Base-by-base conservation (phyloP, 1,140 invertebrate species). In the Ganaspis sp. region DNA sequence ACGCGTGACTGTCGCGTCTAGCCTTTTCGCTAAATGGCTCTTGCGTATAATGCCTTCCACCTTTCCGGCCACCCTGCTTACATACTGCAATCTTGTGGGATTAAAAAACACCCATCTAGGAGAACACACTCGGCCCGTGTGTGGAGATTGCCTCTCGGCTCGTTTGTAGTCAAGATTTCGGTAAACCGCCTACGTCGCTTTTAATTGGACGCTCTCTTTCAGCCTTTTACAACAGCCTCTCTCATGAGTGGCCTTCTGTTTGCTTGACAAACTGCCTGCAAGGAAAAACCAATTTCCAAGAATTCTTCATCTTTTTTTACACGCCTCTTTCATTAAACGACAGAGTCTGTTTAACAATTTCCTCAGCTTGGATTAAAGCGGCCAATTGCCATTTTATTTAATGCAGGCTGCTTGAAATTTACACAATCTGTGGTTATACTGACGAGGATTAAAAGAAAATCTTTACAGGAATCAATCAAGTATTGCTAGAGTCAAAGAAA, bases 11-110 rank as follows among this genome's bases (percentile, higher is more conserved):
- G 69, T 75, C 79, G 78, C 76, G 72, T 85, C 76, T 85, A 73
- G 76, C 79, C 80, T 85, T 85, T 86, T 85, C 82, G 83, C 83
- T 89, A 90, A 91, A 90, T 90, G 86, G 86, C 87, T 85, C 86
- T 84, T 83, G 80, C 76, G 42, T 72, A 76, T 74, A 74, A 80
- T 79, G 78, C 74, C 83, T 82, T 76, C 49, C 76, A 80, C 79
- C 75, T 71, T 73, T 70, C 70, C 70, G 40, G 42, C 73, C 79
- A 71, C 71, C 72, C 81, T 70, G 54, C 26, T 73, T 73, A 64
- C 76, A 80, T 64, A 34, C 58, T 77, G 85, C 83, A 84, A 88
- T 88, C 87, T 90, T 89, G 83, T 82, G 87, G 83, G 86, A 88
- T 89, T 89, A 89, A 90, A 90, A 88, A 86, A 75, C 80, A 83